Base-by-base conservation (phyloP, 2,888 invertebrate genomes). In the Aricia artaxerxes region DNA sequence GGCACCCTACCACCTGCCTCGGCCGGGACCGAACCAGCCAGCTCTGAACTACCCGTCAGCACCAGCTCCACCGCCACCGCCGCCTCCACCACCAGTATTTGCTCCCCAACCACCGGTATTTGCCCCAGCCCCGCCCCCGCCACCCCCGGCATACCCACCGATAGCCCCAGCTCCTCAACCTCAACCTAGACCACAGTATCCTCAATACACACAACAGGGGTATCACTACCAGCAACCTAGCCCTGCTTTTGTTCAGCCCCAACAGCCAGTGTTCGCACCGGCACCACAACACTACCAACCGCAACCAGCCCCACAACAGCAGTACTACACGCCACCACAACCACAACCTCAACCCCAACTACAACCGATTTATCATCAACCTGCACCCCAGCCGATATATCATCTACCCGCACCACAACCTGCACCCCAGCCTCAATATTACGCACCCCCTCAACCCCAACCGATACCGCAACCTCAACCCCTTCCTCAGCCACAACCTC, bases 1-100 rank as follows among this genome's bases (percentile, higher is more conserved):
- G 87, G 94, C 93, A 16, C 94, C 93, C 35, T 94, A 94, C 84
- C 86, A 92, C 79, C 82, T 93, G 80, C 91, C 91, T 13, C 89
- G 90, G 78, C 94, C 94, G n/a, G 87, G 85, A 2, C 82, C 86
- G 5, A 84, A 89, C 61, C 87, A 88, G 6, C 90, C 90, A 0
- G 79, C 85, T 13, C 88, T 93, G 82, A 84, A 88, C 80, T 92
- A 90, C 78, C 90, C 88, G 0, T 85, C 86, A 2, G 85, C 86
- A 2, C 86, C 86, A 7, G 85, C 87, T 1, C 84, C 84, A 0
- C 85, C 85, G 1, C 85, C 83, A 5, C 85, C 82, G 4, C 85
- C 83, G 0, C 84, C 83, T 4, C 84, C 83, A 4, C 83, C 35
- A 69, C 83, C 73, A 24, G 73, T 44, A 2, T 73, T 73, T 44